Evolutionary conservation across 2,113 vertebrate species (phyloP), one percentile per base, ranked within the genome.

Genomic region (Fulica atra): DNA sequence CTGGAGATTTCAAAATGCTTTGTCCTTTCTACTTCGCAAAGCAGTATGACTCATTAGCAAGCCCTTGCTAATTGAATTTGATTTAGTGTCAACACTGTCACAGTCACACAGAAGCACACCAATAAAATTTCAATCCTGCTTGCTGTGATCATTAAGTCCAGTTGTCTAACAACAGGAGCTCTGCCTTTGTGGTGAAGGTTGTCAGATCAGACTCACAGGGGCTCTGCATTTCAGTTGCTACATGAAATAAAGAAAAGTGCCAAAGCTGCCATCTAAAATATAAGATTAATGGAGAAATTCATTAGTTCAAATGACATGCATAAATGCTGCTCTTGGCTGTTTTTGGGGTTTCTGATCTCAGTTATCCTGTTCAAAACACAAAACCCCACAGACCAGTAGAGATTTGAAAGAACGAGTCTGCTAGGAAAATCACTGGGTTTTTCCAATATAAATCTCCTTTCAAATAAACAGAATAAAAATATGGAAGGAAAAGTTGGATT

Each of bases 41-140:
- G 96, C 92, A 86, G 89, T 81, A 26, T 88, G 97, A 96, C 88
- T 98, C 97, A 98, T 98, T 98, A 98, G 97, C 93, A 97, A 97
- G 90, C 80, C 96, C 77, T 72, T 91, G 97, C 93, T 98, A 98
- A 98, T 97, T 98, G 98, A 98, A 98, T 98, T 97, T 98, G 98
- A 98, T 98, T 98, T 98, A 97, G 89, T 96, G 96, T 98, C 97
- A 97, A 96, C 94, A 96, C 93, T 96, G 96, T 94, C 96, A 96
- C 95, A 93, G 93, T 95, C 95, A 96, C 93, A 95, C 54, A 96
- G 92, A 96, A 96, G 81, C 65, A 91, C 44, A 96, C 86, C 96
- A 97, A 97, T 97, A 97, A 96, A 95, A 97, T 95, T 87, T 92
- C 94, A 97, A 5, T 79, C 79, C 77, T 89, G 61, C 89, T 96